Evolutionary conservation across 2,888 invertebrate genomes (phyloP).

Genomic region (Phyllotreta striolata): DNA sequence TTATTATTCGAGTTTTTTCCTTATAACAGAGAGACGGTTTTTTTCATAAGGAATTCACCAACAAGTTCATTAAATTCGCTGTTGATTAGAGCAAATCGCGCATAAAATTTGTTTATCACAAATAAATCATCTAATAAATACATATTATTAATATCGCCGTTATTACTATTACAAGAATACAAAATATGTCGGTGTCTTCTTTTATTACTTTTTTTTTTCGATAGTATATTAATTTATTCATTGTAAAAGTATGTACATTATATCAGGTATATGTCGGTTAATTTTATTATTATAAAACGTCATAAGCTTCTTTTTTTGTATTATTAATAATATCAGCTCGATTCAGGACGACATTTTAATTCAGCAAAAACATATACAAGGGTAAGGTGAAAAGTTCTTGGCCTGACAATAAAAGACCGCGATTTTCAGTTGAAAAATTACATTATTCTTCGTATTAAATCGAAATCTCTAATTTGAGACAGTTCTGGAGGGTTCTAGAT

Average conservation of each 20-base stretch:
- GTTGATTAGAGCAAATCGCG: conserved; percentile 15
- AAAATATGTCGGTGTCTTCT: conserved; percentile 35
- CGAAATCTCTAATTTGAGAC: no score
- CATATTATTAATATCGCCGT: conserved; percentile 20
- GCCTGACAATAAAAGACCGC: no score
- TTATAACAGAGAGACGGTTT: neutral
- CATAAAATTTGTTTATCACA: conserved; percentile 32
- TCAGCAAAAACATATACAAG: conserved; percentile 11
- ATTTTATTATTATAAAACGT: conserved; percentile 39
- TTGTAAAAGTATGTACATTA: conserved; percentile 36
- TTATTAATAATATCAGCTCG: conserved; percentile 31
- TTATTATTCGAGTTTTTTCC: neutral
- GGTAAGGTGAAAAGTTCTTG: no score
- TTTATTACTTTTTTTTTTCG: conserved; percentile 16
- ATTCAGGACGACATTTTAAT: conserved; percentile 33
- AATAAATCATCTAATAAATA: conserved; percentile 30
- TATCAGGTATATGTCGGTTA: conserved; percentile 33
- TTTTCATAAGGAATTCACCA: neutral
- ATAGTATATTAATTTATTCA: conserved; percentile 41
- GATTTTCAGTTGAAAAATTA: no score
- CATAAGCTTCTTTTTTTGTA: conserved; percentile 38
- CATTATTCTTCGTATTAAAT: no score
- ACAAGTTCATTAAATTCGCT: neutral
- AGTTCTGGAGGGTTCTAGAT: no score
- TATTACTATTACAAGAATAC: conserved; percentile 31